Percentiles rank a stretch among this genome's conserved stretches.
Evolutionary conservation across 2,888 invertebrate species (phyloP).

Genomic region (Tetragnatha montana): DNA sequence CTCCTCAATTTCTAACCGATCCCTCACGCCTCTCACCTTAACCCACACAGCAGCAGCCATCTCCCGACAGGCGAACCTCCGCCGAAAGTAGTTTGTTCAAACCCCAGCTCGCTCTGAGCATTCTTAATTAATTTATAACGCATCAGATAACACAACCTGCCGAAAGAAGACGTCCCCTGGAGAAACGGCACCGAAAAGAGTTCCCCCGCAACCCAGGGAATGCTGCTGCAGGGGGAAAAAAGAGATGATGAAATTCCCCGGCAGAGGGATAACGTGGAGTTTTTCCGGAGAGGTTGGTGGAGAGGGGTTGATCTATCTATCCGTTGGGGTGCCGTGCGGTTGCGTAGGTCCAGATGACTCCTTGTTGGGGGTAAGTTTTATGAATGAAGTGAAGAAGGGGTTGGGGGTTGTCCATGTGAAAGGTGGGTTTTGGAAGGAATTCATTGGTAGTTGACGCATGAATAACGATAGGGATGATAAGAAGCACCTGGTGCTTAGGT

Average conservation of each 20-base stretch:
- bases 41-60: constrained; percentile 3
- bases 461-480: too few species aligned
- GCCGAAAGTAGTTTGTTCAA: constrained; percentile 25
- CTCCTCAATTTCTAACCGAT: neutral
- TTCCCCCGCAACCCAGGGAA: constrained; percentile 7
- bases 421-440: too few species aligned
- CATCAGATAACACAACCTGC: constrained; percentile 43
- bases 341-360: neutral
- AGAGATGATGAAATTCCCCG: neutral
- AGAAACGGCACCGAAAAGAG: constrained; percentile 10
- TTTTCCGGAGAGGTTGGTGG: neutral
- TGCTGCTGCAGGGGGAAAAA: neutral
- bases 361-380: neutral
- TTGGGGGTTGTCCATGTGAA: too few species aligned
- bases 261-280: neutral
- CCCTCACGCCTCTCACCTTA: neutral
- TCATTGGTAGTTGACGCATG: too few species aligned
- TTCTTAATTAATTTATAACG: constrained; percentile 61
- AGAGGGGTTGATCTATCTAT: neutral
- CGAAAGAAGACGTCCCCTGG: constrained; percentile 20
- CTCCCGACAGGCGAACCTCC: neutral
- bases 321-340: neutral
- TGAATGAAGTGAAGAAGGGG: neutral
- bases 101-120: constrained; percentile 25
- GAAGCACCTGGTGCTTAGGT: too few species aligned